A percentile compares a stretch with the other conserved stretches of the same genome.
Conservation (phyloP, 2,888 invertebrate species). For the Brachypterus glaber region DNA sequence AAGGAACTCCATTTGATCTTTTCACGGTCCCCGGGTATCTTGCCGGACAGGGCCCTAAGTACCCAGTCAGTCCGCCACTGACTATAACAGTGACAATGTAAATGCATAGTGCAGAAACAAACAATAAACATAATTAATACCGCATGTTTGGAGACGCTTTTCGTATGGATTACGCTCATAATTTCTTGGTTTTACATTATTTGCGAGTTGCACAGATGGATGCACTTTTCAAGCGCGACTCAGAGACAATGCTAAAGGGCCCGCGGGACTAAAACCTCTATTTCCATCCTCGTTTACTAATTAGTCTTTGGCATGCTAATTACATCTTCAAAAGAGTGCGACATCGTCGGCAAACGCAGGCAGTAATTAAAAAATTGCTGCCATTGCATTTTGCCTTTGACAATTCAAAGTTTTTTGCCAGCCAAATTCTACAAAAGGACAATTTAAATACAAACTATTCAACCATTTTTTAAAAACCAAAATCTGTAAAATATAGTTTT, state of each 20-base stretch:
- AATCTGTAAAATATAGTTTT: too few species aligned
- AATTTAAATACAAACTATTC: too few species aligned
- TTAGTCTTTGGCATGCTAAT: constrained; percentile 32
- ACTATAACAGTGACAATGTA: too few species aligned
- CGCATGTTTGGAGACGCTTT: constrained; percentile 11
- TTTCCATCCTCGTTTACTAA: constrained; percentile 23
- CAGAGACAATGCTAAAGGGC: constrained; percentile 3
- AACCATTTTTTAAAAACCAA: too few species aligned
- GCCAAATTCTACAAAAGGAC: too few species aligned
- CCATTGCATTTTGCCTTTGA: too few species aligned
- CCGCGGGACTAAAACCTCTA: constrained; percentile 4
- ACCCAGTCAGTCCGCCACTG: too few species aligned
- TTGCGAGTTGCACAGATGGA: constrained; percentile 24
- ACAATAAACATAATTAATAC: constrained; percentile 15
- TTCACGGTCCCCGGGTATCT: too few species aligned
- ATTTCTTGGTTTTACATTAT: constrained; percentile 24
- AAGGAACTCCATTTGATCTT: too few species aligned
- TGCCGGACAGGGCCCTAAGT: too few species aligned
- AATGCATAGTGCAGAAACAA: constrained; percentile 4
- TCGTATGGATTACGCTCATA: constrained; percentile 20
- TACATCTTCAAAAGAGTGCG: constrained; percentile 28
- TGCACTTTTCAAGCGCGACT: constrained; percentile 23
- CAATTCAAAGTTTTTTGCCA: too few species aligned
- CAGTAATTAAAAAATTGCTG: constrained; percentile 29
- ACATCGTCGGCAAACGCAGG: constrained; percentile 22